A percentile compares a stretch with the other conserved stretches of the same genome.
phyloP scores from a whole-genome alignment of 2,888 invertebrate species.

The Drosophila ezoana region DNA sequence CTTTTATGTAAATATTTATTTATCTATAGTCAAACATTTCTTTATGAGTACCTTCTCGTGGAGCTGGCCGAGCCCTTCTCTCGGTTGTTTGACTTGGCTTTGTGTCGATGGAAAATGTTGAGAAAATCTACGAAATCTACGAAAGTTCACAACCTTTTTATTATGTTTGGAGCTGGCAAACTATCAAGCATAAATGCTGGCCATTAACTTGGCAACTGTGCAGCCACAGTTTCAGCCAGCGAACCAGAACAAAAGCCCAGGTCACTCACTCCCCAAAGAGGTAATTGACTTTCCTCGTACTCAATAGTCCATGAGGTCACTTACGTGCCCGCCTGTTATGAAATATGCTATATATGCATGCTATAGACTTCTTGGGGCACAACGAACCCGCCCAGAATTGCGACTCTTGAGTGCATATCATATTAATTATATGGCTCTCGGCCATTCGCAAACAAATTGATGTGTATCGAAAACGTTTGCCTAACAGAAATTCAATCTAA shows the following conservation, averaged over 20 bases:
- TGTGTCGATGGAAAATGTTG: too few species aligned
- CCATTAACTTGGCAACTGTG: slow-evolving; percentile 64
- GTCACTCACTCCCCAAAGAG: slow-evolving; percentile 39
- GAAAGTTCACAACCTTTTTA: slow-evolving; percentile 71
- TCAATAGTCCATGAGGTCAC: slow-evolving; percentile 61
- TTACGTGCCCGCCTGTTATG: slow-evolving; percentile 60
- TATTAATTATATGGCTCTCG: slow-evolving; percentile 8
- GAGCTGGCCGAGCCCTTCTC: too few species aligned
- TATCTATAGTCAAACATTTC: too few species aligned
- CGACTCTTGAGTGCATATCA: neutral
- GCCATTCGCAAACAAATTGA: slow-evolving; percentile 28
- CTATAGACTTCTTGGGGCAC: slow-evolving; percentile 10
- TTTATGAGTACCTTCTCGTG: too few species aligned
- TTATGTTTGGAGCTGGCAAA: slow-evolving; percentile 40
- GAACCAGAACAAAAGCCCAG: slow-evolving; percentile 59
- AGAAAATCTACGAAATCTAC: slow-evolving; percentile 7
- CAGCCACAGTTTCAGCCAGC: slow-evolving; percentile 54
- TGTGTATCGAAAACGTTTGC: slow-evolving; percentile 9
- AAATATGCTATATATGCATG: slow-evolving; percentile 1
- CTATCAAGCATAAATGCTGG: slow-evolving; percentile 62
- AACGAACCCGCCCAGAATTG: slow-evolving; percentile 7
- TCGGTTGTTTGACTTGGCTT: too few species aligned
- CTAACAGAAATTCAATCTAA: too few species aligned
- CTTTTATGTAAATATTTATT: neutral
- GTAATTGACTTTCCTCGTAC: slow-evolving; percentile 45